A percentile compares a stretch with the other conserved stretches of the same genome.
phyloP scores from a whole-genome alignment of 2,888 invertebrate genomes.

The Calliopum simillimum region DNA sequence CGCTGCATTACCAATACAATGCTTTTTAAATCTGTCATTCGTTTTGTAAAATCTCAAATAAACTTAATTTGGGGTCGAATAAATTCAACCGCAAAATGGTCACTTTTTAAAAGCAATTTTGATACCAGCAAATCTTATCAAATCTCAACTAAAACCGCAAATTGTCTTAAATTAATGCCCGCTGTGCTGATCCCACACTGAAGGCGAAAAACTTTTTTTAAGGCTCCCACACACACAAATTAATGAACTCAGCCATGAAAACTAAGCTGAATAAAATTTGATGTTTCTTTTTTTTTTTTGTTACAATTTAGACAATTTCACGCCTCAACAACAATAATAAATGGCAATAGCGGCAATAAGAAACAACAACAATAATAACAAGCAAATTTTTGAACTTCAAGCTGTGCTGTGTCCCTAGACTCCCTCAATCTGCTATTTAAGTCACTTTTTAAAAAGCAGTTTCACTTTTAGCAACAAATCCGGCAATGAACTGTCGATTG shows the following conservation, averaged over 20 bases:
- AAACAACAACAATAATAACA: not conserved
- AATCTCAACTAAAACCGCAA: too few species aligned
- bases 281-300: not conserved
- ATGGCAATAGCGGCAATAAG: not conserved
- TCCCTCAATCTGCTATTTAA: not conserved
- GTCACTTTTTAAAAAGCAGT: constrained; percentile 6
- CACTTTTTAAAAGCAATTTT: too few species aligned
- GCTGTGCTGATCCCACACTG: not conserved
- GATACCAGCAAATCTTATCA: too few species aligned
- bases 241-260: constrained; percentile 7
- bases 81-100: too few species aligned
- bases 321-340: constrained; percentile 13
- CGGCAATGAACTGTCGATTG: constrained; percentile 33
- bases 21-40: too few species aligned
- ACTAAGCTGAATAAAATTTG: constrained; percentile 9
- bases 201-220: not conserved
- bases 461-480: constrained; percentile 31
- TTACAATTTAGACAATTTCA: constrained; percentile 19
- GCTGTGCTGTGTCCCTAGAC: not conserved
- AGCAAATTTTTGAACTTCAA: not conserved
- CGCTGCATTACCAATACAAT: too few species aligned
- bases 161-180: too few species aligned
- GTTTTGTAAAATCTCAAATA: too few species aligned
- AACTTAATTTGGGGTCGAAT: too few species aligned
- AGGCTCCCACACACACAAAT: not conserved